These are phyloP conservation scores for Marronus borbonicus DNA, from an alignment of 2,888 invertebrate species.

Conservation along the genomic window DNA sequence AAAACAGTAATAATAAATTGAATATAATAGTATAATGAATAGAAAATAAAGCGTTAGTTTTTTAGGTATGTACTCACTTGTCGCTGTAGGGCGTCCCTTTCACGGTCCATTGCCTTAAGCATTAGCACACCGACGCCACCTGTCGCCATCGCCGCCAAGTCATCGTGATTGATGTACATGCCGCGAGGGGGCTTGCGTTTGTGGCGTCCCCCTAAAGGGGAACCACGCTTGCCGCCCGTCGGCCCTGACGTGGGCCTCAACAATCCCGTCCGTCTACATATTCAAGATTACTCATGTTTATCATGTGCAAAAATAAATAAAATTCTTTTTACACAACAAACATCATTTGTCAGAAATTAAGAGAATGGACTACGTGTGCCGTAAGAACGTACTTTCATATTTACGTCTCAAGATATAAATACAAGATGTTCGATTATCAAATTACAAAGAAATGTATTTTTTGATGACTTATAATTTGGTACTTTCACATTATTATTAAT, in stretches of 20 bases:
- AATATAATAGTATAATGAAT: conserved; percentile 40
- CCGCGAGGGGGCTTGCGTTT: conserved; percentile 94
- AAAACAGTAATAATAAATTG: conserved; percentile 9
- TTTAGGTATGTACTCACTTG: conserved; percentile 82
- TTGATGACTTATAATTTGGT: too few relatives aligned
- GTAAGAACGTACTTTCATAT: conserved; percentile 25
- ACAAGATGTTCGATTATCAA: too few relatives aligned
- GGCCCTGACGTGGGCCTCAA: conserved; percentile 87
- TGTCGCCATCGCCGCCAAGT: conserved; percentile 92
- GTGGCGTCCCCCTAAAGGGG: conserved; percentile 71
- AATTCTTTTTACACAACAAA: conserved; percentile 42
- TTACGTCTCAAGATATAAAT: not conserved
- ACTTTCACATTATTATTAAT: too few relatives aligned
- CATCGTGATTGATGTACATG: conserved; percentile 98
- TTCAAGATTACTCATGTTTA: conserved; percentile 64
- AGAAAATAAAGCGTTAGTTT: conserved; percentile 49
- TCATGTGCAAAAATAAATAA: conserved; percentile 51
- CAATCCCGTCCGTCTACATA: conserved; percentile 83
- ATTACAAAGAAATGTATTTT: too few relatives aligned
- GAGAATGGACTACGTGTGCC: not conserved
- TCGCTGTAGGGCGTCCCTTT: conserved; percentile 94
- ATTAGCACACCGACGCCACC: conserved; percentile 83
- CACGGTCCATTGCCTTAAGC: conserved; percentile 93
- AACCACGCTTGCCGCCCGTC: conserved; percentile 73
- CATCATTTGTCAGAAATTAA: conserved; percentile 30